Conservation (phyloP, 2,113 vertebrate genomes). For the Phrynosoma blainvillii region DNA sequence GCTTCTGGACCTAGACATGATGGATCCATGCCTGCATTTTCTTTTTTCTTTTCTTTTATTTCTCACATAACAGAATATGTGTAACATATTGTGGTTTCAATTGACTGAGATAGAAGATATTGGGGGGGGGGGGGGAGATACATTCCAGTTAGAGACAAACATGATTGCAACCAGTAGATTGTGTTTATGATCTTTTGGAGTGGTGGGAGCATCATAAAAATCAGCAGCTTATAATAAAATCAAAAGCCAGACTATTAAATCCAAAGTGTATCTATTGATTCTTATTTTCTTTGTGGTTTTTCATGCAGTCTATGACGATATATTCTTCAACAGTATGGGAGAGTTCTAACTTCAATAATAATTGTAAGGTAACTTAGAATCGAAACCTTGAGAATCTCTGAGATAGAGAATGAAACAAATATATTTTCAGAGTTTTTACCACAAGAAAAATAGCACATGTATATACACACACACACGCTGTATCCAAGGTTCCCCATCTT, state of each 20-base stretch:
- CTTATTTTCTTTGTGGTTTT: constrained; percentile 16
- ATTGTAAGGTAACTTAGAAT: constrained; percentile 9
- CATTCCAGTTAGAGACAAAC: neutral
- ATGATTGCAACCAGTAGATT: neutral
- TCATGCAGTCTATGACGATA: constrained; percentile 16
- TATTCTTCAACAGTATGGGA: constrained; percentile 42
- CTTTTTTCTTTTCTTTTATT: too few relatives aligned
- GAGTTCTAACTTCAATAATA: constrained; percentile 10
- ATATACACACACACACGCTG: neutral
- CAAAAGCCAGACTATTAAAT: constrained; percentile 15
- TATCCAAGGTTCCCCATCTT: neutral
- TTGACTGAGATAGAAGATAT: neutral
- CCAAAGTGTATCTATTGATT: constrained; percentile 34
- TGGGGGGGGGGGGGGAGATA: neutral
- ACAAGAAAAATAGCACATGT: neutral
- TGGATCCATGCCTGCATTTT: too few relatives aligned
- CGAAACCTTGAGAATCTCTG: constrained; percentile 16
- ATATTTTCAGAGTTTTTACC: neutral
- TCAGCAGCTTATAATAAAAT: neutral
- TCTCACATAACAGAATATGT: too few relatives aligned
- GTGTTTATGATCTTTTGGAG: constrained; percentile 13
- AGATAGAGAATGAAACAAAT: neutral
- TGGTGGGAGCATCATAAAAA: constrained; percentile 25
- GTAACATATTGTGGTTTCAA: neutral
- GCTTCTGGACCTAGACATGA: too few relatives aligned